These are phyloP conservation scores for Pteropus alecto DNA, from an alignment of 2,113 vertebrate species.

Conservation along the genomic window DNA sequence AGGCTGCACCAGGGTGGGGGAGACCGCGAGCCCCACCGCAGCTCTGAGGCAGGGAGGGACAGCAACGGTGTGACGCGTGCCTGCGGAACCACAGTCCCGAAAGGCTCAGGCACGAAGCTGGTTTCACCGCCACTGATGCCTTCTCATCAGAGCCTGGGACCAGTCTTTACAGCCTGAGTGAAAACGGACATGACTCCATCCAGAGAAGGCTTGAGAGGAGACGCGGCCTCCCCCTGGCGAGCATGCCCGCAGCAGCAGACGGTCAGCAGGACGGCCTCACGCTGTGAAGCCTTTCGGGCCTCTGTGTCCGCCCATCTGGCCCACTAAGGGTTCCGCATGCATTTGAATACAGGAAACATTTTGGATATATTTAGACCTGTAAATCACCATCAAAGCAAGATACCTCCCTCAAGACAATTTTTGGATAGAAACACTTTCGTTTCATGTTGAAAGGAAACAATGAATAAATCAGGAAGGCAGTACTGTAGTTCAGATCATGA, in stretches of 20 bases:
- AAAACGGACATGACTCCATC: slow-evolving; percentile 61
- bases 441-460: neutral
- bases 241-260: neutral
- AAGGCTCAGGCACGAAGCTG: slow-evolving; percentile 41
- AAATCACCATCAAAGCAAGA: neutral
- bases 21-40: slow-evolving; percentile 20
- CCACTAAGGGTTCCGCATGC: neutral
- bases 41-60: slow-evolving; percentile 37
- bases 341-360: neutral
- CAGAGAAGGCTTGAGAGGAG: slow-evolving; percentile 7
- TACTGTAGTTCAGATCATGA: neutral
- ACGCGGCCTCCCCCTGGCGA: neutral
- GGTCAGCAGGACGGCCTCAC: neutral
- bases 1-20: neutral
- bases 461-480: neutral
- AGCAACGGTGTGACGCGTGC: slow-evolving; percentile 28
- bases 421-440: neutral
- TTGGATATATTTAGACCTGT: neutral
- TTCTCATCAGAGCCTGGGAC: slow-evolving; percentile 69
- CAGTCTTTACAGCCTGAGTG: neutral
- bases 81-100: slow-evolving; percentile 11
- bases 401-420: neutral
- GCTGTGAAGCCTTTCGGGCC: neutral
- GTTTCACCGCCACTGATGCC: slow-evolving; percentile 58
- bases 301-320: neutral